phyloP scores from a whole-genome alignment of 2,113 vertebrate species.

The Delphinapterus leucas region DNA sequence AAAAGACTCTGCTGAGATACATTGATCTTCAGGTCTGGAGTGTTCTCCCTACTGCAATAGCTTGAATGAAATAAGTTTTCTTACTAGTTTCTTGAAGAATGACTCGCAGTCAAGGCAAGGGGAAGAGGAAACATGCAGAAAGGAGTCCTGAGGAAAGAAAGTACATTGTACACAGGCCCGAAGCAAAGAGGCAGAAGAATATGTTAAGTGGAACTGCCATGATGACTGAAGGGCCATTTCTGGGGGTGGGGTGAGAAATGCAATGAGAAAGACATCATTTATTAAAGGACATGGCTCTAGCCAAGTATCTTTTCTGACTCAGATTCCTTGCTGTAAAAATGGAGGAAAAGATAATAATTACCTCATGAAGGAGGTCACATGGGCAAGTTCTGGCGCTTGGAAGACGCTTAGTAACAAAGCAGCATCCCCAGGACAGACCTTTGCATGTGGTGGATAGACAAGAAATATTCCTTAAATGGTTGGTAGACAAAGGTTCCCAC shows the following conservation, averaged over 20 bases:
- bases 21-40: neutral
- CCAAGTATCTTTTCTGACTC: neutral
- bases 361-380: neutral
- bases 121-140: neutral
- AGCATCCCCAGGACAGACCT: neutral
- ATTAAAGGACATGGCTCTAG: neutral
- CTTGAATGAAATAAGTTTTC: neutral
- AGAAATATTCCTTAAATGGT: neutral
- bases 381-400: neutral
- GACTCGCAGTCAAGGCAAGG: neutral
- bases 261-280: neutral
- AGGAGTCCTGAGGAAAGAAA: neutral
- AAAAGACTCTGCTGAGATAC: neutral
- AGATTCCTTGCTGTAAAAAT: slow-evolving; percentile 3
- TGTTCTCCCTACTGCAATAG: neutral
- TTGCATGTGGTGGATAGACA: neutral
- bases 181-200: neutral
- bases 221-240: neutral
- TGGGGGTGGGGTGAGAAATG: neutral
- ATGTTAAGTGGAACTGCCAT: neutral
- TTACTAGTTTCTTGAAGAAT: neutral
- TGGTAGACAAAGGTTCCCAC: neutral
- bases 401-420: neutral
- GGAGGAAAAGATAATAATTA: neutral
- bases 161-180: neutral